Percentiles rank a stretch among this genome's conserved stretches.
Conservation (phyloP, 1,140 invertebrate genomes). For the Eurosta solidaginis region DNA sequence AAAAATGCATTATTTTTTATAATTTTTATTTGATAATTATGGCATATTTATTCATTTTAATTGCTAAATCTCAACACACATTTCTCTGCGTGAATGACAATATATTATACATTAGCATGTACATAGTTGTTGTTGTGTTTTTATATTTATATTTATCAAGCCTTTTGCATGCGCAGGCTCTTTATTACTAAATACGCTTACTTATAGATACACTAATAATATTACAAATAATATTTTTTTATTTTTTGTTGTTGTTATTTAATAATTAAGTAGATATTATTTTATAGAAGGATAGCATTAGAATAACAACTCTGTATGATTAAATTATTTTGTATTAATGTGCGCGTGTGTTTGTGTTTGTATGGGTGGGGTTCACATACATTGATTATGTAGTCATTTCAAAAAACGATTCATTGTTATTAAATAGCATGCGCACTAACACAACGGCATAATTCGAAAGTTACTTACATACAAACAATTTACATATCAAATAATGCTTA, state of each 20-base stretch:
- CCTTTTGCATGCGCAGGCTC: background rate
- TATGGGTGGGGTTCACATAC: background rate
- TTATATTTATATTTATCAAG: too few species aligned
- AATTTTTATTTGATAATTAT: constrained; percentile 14
- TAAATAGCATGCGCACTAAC: too few species aligned
- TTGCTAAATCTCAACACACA: background rate
- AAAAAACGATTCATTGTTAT: too few species aligned
- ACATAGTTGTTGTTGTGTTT: background rate
- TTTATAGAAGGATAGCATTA: background rate
- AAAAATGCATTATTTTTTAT: background rate
- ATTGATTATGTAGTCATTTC: background rate
- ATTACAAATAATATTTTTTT: background rate
- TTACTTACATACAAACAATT: background rate
- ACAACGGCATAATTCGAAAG: background rate
- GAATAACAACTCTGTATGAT: constrained; percentile 1
- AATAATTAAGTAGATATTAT: background rate
- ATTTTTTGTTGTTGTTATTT: background rate
- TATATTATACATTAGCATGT: background rate
- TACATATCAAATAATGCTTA: background rate
- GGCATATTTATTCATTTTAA: constrained; percentile 25
- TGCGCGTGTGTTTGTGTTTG: background rate
- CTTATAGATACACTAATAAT: background rate
- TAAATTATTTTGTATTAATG: background rate
- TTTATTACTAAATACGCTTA: constrained; percentile 6
- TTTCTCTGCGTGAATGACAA: background rate